Conservation (phyloP, 2,888 invertebrate species). For the Tryphoninae sp. region DNA sequence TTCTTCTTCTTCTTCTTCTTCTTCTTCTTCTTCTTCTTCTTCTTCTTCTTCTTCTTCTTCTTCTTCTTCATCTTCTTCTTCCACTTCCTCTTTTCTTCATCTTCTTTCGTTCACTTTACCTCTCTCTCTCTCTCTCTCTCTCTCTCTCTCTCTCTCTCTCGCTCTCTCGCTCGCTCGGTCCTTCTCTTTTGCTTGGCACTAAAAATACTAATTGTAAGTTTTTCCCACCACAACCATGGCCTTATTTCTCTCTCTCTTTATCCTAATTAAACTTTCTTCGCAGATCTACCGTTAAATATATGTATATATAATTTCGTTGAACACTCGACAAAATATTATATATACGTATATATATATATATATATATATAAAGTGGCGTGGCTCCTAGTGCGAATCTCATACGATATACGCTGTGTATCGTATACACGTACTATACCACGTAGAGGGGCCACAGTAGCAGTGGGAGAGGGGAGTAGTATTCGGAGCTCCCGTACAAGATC, state of each 20-base stretch:
- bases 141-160: background rate
- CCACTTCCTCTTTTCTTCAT: slow-evolving; percentile 31
- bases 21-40: background rate
- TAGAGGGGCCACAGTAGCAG: too few relatives aligned
- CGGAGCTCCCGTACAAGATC: slow-evolving; percentile 28
- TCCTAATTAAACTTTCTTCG: background rate
- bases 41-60: background rate
- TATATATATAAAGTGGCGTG: background rate
- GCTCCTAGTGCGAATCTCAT: too few relatives aligned
- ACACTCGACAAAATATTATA: background rate
- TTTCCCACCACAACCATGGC: too few relatives aligned
- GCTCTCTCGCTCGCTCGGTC: background rate
- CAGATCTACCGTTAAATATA: background rate
- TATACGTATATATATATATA: background rate
- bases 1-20: slow-evolving; percentile 16
- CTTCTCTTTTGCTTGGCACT: too few relatives aligned
- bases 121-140: background rate
- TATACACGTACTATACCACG: too few relatives aligned
- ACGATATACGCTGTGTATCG: too few relatives aligned
- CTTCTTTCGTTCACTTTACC: background rate
- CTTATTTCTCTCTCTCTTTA: background rate
- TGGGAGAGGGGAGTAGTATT: background rate
- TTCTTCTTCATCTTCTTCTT: background rate
- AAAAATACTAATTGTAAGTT: too few relatives aligned
- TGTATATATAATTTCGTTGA: background rate